phyloP scores from a whole-genome alignment of 2,113 vertebrate species.

The Anhinga rufa region DNA sequence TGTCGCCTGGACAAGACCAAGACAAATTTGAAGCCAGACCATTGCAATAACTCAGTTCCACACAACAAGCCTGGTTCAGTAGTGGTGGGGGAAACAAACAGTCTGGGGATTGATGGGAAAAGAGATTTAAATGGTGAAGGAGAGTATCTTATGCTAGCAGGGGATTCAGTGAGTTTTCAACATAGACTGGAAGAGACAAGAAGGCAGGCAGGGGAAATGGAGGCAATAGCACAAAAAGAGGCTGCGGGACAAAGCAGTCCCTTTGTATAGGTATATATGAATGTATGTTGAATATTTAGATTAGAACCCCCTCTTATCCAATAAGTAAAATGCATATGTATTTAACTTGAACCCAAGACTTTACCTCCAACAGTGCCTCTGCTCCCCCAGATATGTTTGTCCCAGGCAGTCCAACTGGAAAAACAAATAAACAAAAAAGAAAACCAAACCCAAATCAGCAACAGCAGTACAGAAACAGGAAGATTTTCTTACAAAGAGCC shows the following conservation, averaged over 20 bases:
- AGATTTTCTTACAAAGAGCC: background rate
- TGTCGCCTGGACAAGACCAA: background rate
- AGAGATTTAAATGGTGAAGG: background rate
- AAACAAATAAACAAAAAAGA: background rate
- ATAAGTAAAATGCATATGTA: background rate
- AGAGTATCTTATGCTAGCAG: background rate
- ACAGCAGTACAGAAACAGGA: background rate
- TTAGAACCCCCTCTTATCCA: background rate
- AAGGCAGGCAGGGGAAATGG: background rate
- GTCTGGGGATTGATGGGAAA: background rate
- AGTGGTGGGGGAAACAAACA: background rate
- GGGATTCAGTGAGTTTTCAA: background rate
- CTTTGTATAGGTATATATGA: background rate
- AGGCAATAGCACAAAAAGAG: background rate
- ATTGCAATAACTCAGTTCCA: conserved; percentile 16
- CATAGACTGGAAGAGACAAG: background rate
- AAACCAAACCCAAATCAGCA: background rate
- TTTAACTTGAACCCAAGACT: background rate
- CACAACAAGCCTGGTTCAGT: background rate
- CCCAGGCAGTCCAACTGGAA: background rate
- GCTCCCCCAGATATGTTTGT: background rate
- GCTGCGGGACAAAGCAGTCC: background rate
- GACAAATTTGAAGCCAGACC: conserved; percentile 27
- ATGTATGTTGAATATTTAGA: background rate
- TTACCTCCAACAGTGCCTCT: background rate